Base-by-base conservation (phyloP, 2,888 invertebrate species). In the Lingula anatina region DNA sequence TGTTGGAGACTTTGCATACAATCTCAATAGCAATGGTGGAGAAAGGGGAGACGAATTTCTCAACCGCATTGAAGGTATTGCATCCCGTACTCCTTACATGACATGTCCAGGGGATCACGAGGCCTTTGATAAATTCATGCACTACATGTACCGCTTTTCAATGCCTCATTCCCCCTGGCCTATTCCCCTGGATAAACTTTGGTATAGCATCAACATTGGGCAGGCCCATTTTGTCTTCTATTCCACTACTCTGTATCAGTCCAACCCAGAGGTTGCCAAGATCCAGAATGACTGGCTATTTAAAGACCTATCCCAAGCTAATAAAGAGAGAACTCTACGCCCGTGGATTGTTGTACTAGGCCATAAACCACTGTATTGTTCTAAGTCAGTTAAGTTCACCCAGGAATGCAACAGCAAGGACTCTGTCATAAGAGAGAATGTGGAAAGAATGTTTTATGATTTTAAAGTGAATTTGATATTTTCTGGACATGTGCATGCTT, bases 161-260 rank as follows among this genome's bases (percentile, higher is more conserved):
- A 66, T 65, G 64, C 71, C 71, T 12, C 57, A 57, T 25, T 51
- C 61, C 7, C 56, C 55, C 3, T 71, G 71, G 71, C 70, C 70
- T 18, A 70, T 69, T 64, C 59, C 65, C 15, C 53, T 55, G 23
- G 62, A 70, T 21, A 65, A 66, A 36, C 56, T 75, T n/a, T 72
- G 72, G 69, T 76, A 74, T 57, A 72, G 71, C 44, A 43, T 69
- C 28, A 60, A 71, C 49, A 59, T 71, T 25, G 73, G 73, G 5
- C 65, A 65, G 5, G 64, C 68, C 7, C 73, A 72, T 50, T 67
- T 70, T 53, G 56, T 70, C 31, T 12, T 9, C 15, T 31, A 31
- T 31, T 31, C 31, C 31, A 31, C 31, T n/a, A n/a, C n/a, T n/a
- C n/a, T n/a, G n/a, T n/a, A 31, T 15, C 9, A 31, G 9, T 31